phyloP scores from a whole-genome alignment of 1,140 invertebrate species.

The Bradynema listronoti region DNA sequence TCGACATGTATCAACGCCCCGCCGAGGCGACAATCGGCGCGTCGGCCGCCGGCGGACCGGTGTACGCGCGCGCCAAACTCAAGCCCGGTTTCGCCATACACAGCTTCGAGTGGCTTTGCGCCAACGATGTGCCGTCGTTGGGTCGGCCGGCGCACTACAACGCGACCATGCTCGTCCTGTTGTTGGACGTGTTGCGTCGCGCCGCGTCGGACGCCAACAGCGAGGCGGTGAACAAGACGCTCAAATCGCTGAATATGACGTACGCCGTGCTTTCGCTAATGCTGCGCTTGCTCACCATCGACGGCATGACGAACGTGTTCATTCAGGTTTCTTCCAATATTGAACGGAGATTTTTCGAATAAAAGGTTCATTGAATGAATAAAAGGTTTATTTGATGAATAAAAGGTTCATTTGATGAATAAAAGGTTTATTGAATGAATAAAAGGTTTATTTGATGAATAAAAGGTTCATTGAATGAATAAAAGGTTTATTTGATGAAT shows the following conservation, averaged over 20 bases:
- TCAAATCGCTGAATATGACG: conserved; percentile 4
- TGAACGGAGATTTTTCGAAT: too few relatives aligned
- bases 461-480: too few relatives aligned
- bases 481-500: too few relatives aligned
- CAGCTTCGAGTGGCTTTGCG: conserved; percentile 7
- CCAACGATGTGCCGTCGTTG: conserved; percentile 1
- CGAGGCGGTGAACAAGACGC: too few relatives aligned
- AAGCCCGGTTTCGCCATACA: conserved; percentile 2
- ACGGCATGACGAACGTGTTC: conserved; percentile 15
- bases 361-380: too few relatives aligned
- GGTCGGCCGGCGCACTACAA: neutral
- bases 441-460: too few relatives aligned
- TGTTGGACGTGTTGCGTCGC: conserved; percentile 5
- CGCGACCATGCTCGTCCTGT: neutral
- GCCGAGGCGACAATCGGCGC: neutral
- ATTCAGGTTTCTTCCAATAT: too few relatives aligned
- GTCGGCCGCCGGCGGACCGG: neutral
- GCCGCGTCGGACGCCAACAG: neutral
- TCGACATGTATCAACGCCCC: conserved; percentile 9
- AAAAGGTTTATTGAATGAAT: too few relatives aligned
- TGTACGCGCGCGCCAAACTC: conserved; percentile 9
- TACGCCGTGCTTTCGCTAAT: conserved; percentile 12
- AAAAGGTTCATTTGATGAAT: too few relatives aligned
- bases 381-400: too few relatives aligned
- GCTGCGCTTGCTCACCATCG: conserved; percentile 8